A percentile compares a stretch with the other conserved stretches of the same genome.
Conservation (phyloP, 2,888 invertebrate genomes). For the Perdita meconis region DNA sequence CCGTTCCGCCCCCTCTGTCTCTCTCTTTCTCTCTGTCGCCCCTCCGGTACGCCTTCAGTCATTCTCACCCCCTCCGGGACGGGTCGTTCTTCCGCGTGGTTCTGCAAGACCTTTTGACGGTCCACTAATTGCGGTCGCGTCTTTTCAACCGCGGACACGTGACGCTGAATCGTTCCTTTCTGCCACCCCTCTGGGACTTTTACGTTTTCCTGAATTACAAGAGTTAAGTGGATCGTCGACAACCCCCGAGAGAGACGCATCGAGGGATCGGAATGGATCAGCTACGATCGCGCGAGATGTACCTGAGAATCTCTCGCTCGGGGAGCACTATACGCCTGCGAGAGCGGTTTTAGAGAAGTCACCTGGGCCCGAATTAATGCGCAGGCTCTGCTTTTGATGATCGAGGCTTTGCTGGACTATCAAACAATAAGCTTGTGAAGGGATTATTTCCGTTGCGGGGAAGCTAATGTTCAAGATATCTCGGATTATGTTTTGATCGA, state of each 20-base stretch:
- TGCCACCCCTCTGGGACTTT: neutral
- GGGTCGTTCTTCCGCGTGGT: conserved; percentile 25
- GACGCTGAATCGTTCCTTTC: conserved; percentile 39
- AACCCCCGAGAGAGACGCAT: neutral
- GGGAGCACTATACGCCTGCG: too few species aligned
- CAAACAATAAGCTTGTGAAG: too few species aligned
- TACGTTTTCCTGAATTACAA: neutral
- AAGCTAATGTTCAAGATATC: too few species aligned
- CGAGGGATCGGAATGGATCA: neutral
- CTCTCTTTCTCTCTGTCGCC: neutral
- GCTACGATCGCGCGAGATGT: neutral
- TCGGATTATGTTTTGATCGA: too few species aligned
- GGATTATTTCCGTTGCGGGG: too few species aligned
- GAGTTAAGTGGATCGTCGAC: conserved; percentile 12
- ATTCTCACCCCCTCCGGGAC: neutral
- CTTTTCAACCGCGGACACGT: conserved; percentile 40
- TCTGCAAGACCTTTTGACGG: conserved; percentile 65
- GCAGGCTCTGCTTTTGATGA: too few species aligned
- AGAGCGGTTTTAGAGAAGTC: too few species aligned
- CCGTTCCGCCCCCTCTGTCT: neutral
- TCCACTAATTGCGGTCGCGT: conserved; percentile 72
- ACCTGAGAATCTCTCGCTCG: neutral
- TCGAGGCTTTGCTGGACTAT: too few species aligned
- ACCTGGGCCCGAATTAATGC: too few species aligned
- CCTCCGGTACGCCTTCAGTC: neutral